Evolutionary conservation across 92 coral and sea anemone genomes (phyloP).

Genomic region (Siderastrea siderea): DNA sequence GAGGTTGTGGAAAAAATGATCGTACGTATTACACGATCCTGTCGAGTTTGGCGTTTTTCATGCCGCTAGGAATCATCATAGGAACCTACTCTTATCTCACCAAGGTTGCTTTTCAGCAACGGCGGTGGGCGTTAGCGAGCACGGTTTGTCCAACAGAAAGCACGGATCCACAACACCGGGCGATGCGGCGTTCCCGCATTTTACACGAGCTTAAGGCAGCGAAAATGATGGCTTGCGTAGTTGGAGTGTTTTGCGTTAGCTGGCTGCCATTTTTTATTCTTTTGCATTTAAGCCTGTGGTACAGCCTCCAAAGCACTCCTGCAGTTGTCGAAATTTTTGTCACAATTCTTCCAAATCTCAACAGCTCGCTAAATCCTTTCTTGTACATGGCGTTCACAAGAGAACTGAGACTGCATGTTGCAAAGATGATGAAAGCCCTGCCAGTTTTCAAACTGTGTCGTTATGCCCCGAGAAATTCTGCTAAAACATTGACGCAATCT

Average conservation of each 20-base stretch:
- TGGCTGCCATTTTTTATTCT: slow-evolving; percentile 89
- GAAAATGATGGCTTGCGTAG: slow-evolving; percentile 87
- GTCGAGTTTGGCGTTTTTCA: slow-evolving; percentile 72
- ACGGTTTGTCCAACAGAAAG: slow-evolving; percentile 43
- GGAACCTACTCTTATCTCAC: slow-evolving; percentile 83
- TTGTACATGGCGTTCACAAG: slow-evolving; percentile 84
- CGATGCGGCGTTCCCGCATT: slow-evolving; percentile 61
- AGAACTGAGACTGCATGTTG: slow-evolving; percentile 70
- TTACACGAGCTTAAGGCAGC: slow-evolving; percentile 82
- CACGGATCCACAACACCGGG: slow-evolving; percentile 22
- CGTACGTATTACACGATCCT: slow-evolving; percentile 79
- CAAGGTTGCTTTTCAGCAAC: slow-evolving; percentile 69
- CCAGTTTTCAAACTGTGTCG: slow-evolving; percentile 14
- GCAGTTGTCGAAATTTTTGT: slow-evolving; percentile 45
- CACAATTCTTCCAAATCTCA: slow-evolving; percentile 79
- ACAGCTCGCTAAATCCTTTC: slow-evolving; percentile 83
- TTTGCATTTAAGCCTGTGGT: slow-evolving; percentile 76
- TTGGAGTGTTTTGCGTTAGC: slow-evolving; percentile 75
- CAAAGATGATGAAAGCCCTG: slow-evolving; percentile 19
- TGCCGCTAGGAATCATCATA: slow-evolving; percentile 74
- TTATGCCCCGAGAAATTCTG: not conserved
- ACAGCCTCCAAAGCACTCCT: slow-evolving; percentile 9
- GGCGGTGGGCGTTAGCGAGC: slow-evolving; percentile 57
- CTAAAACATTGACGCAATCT: not conserved
- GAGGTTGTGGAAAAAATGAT: slow-evolving; percentile 72